These are phyloP conservation scores for Aphrocallistes beatrix DNA, from an alignment of 37 sponge, comb jelly and placozoan species.

Conservation along the genomic window DNA sequence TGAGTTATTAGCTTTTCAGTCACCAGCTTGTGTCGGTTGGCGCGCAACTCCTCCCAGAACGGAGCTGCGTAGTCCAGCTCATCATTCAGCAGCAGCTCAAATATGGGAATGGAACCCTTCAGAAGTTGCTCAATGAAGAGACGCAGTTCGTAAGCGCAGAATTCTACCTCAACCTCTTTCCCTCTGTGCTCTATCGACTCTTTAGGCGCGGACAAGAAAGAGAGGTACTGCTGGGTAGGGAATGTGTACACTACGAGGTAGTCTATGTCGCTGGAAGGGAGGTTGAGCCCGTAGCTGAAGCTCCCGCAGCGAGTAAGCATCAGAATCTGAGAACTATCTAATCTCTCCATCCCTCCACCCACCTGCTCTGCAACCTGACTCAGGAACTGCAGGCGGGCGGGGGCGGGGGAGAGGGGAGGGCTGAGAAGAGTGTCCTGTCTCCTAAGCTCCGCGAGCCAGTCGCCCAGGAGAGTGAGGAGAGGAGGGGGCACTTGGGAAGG, in stretches of 20 bases:
- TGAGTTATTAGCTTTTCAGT: not conserved
- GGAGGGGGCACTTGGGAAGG: not conserved
- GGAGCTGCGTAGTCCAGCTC: not conserved
- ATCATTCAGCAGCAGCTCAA: constrained; percentile 33
- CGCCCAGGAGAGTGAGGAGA: not conserved
- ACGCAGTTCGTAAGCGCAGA: constrained; percentile 46
- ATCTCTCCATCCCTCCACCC: not conserved
- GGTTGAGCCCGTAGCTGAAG: constrained; percentile 42
- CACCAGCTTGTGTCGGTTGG: constrained; percentile 4
- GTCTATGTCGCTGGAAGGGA: constrained; percentile 55
- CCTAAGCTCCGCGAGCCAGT: not conserved
- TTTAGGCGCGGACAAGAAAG: constrained; percentile 11
- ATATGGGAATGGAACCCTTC: constrained; percentile 56
- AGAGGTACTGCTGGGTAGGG: constrained; percentile 21
- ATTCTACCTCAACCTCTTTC: constrained; percentile 32
- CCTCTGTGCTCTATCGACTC: constrained; percentile 45
- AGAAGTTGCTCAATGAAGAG: constrained; percentile 56
- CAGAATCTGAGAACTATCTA: constrained; percentile 28
- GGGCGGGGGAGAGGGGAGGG: not conserved
- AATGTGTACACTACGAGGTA: constrained; percentile 48
- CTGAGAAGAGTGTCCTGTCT: constrained; percentile 19
- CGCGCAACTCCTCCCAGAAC: not conserved
- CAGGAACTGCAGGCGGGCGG: not conserved
- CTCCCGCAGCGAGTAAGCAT: constrained; percentile 40
- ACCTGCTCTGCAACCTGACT: not conserved